Evolutionary conservation across 2,113 vertebrate species (phyloP), one percentile per base, ranked within the genome.

Genomic region (Poeciliopsis prolifica): DNA sequence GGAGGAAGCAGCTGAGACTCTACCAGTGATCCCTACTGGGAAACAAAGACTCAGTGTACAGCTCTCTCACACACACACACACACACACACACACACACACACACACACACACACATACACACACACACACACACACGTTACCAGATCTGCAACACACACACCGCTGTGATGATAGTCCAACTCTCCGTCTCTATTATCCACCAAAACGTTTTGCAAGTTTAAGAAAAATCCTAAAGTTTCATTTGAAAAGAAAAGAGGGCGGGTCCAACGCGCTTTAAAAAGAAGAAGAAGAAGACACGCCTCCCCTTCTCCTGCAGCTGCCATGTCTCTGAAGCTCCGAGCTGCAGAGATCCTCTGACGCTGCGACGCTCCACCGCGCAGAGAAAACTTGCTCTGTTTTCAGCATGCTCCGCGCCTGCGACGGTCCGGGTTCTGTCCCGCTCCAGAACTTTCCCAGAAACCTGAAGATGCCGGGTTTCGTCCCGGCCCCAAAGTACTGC

Each of bases 311-410:
- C 95, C 95, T 92, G 94, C 94, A 92, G 93, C 83, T 94, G 94
- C 93, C 96, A 97, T 97, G 97, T 95, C 90, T 93, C 93, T 90
- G 26, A 84, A 62, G 40, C 58, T 68, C 35, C 5, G 67, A 78
- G n/a, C 78, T 74, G 80, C 63, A 31, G 7, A 37, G 15, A 26
- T n/a, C 63, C 19, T 15, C 22, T 17, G 14, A 35, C 17, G 31
- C 54, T 66, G 66, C 30, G 70, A 68, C 0, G 8, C 71, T 37
- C 0, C 5, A 5, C 17, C 40, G 19, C 51, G 4, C 19, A 24
- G 8, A 4, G 31, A n/a, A 15, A 12, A 4, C 3, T 0, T 17
- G 15, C 40, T 42, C 48, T 17, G 4, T 26, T 12, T 40, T 30
- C 69, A 40, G 68, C 77, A 51, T 69, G 77, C 68, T 68, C 26